These are phyloP conservation scores for Agrypnia vestita DNA, from an alignment of 1,140 invertebrate genomes.

Conservation along the genomic window DNA sequence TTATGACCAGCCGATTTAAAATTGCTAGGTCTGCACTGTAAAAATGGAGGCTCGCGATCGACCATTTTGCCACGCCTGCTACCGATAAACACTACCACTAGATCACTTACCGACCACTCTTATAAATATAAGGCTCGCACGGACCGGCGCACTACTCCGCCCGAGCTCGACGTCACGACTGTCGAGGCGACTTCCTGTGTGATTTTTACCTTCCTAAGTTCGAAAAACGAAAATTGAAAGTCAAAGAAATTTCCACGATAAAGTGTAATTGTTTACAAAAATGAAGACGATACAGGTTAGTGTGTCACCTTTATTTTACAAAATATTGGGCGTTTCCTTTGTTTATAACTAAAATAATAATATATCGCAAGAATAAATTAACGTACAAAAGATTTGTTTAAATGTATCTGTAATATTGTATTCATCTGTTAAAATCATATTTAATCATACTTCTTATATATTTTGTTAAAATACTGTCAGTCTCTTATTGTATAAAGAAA, in stretches of 20 bases:
- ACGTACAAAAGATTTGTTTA: no score
- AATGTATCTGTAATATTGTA: no score
- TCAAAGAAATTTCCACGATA: not conserved
- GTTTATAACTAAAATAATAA: no score
- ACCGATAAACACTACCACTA: conserved; percentile 18
- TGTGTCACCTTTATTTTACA: not conserved
- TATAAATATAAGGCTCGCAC: conserved; percentile 60
- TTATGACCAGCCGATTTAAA: no score
- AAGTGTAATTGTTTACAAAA: conserved; percentile 34
- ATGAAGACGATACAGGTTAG: conserved; percentile 46
- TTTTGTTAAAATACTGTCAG: no score
- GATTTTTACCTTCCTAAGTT: conserved; percentile 36
- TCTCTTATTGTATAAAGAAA: no score
- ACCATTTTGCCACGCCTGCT: conserved; percentile 15
- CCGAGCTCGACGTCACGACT: conserved; percentile 45
- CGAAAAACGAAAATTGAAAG: conserved; percentile 32
- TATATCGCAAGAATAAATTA: no score
- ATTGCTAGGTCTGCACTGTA: not conserved
- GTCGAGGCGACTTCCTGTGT: conserved; percentile 37
- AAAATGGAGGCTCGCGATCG: not conserved
- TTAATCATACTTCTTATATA: no score
- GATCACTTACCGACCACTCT: conserved; percentile 53
- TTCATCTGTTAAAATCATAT: no score
- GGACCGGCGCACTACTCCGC: conserved; percentile 39
- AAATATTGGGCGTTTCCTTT: not conserved